Evolutionary conservation across 2,797 vertebrate species (phyloP), one percentile per base, ranked within the genome.

Genomic region (Notolabrus celidotus): DNA sequence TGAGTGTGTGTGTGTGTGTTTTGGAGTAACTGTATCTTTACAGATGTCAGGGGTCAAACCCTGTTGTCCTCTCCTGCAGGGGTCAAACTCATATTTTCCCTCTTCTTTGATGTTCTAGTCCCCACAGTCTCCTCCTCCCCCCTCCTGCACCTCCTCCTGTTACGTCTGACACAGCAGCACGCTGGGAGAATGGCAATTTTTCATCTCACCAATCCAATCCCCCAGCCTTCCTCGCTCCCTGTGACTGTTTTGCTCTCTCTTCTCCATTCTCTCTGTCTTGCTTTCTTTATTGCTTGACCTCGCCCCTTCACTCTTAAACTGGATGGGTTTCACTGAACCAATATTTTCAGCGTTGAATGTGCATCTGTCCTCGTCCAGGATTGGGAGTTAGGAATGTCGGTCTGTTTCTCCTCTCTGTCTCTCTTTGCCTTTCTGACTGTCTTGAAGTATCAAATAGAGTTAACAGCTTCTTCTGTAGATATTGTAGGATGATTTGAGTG

Each of bases 11-110:
- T 45, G 46, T 57, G 61, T 16, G 27, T 19, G 38, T 67, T 59
- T 77, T 1, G 16, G 20, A 43, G 83, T 71, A 88, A 90, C 60
- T 70, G 67, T 80, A 83, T 83, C 85, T 91, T 91, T 91, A 91
- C 73, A 87, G 86, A 79, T 80, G 89, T 85, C 86, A 87, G 51
- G 51, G 81, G 90, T 90, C 77, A 83, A 62, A 77, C 15, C 56
- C 57, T 14, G 57, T 51, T 75, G 63, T 57, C 68, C 77, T 86
- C 39, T 66, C 41, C 47, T 78, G 60, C 67, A 83, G 57, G 79
- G 86, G 89, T 87, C 86, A 88, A 85, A 84, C 82, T 80, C 80
- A 89, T 89, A 84, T 86, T 75, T 57, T 12, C 22, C 31, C 38
- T 19, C 53, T 22, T 64, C 84, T 91, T 90, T 91, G 89, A 91